Evolutionary conservation across 1,140 invertebrate species (phyloP).

Genomic region (Brachionus paranguensis): DNA sequence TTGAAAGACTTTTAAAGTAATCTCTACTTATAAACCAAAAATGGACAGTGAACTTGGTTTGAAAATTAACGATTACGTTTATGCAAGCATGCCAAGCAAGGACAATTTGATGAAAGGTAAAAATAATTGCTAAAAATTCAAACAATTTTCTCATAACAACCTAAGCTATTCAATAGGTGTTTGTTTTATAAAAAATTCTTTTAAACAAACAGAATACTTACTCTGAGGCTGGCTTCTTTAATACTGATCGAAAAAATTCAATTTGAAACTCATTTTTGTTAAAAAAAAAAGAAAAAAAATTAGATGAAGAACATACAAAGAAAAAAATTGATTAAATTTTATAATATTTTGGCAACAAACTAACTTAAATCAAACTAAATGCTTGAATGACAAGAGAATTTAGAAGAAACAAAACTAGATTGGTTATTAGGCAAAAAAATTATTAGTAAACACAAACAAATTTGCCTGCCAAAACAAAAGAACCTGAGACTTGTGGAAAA

Average conservation of each 20-base stretch:
- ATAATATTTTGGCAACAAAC: background rate
- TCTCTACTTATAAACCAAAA: background rate
- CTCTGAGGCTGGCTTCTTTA: background rate
- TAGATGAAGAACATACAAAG: background rate
- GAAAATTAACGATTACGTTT: conserved; percentile 31
- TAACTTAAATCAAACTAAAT: background rate
- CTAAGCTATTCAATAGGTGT: background rate
- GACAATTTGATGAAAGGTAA: conserved; percentile 38
- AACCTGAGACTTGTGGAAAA: background rate
- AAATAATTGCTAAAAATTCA: background rate
- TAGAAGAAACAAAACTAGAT: background rate
- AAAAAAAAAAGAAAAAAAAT: background rate
- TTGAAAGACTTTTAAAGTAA: conserved; percentile 17
- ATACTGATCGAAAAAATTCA: background rate
- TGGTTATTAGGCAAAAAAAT: background rate
- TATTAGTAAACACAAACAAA: background rate
- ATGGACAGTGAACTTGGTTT: conserved; percentile 2
- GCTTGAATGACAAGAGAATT: background rate
- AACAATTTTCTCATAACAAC: background rate
- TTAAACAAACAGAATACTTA: background rate
- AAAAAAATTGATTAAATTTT: background rate
- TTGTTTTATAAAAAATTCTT: background rate
- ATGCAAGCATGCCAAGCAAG: background rate
- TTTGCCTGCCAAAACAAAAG: conserved; percentile 5
- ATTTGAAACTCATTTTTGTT: background rate